Conservation (phyloP, 2,888 invertebrate species). For the Leucania comma region DNA sequence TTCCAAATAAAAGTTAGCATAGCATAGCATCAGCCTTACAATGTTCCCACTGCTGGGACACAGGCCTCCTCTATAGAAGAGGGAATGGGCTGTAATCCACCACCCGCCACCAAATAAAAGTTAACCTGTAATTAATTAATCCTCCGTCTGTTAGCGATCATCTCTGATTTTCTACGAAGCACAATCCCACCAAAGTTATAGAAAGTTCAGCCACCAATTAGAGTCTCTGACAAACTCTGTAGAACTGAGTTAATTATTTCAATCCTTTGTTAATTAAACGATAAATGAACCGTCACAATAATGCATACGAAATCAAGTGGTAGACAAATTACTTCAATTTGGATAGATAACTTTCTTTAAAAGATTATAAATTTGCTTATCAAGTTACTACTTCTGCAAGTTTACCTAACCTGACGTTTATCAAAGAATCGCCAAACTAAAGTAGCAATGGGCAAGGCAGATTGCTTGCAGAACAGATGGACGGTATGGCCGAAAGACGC, state of each 20-base stretch:
- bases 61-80: too few relatives aligned
- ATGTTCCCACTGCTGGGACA: too few relatives aligned
- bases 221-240: conserved; percentile 34
- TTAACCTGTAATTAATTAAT: conserved; percentile 12
- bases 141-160: not conserved
- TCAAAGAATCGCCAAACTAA: too few relatives aligned
- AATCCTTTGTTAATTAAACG: conserved; percentile 42
- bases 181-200: conserved; percentile 36
- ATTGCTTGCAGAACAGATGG: too few relatives aligned
- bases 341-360: not conserved
- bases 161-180: conserved; percentile 26
- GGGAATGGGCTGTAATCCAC: too few relatives aligned
- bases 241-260: conserved; percentile 49
- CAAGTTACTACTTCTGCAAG: too few relatives aligned
- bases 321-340: not conserved
- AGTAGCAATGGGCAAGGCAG: too few relatives aligned
- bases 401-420: too few relatives aligned
- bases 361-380: too few relatives aligned
- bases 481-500: too few relatives aligned
- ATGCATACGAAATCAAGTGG: not conserved
- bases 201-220: conserved; percentile 57
- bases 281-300: not conserved
- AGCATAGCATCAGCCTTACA: too few relatives aligned
- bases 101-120: too few relatives aligned
- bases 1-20: not conserved